Evolutionary conservation across 2,797 vertebrate genomes (phyloP), one percentile per base, ranked within the genome.

Genomic region (Helicolenus hilgendorfi): DNA sequence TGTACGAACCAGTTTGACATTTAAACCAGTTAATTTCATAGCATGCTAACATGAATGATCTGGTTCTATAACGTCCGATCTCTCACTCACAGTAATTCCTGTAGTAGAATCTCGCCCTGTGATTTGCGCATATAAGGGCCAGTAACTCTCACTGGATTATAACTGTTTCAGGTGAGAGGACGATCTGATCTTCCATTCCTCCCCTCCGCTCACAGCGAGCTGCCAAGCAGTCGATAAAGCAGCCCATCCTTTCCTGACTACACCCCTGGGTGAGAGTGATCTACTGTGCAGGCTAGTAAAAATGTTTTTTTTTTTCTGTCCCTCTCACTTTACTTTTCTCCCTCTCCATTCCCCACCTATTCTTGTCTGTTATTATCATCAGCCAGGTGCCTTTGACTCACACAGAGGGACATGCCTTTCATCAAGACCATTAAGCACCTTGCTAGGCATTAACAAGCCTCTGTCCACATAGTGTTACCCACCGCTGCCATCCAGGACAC

Each of bases 321-420:
- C 76, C 72, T 86, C 77, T 88, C 38, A 60, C 74, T 83, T 22
- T 75, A 22, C 72, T 86, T 67, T 81, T 67, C 81, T 81, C 49
- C 69, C 55, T 72, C 62, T 79, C 64, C 67, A 24, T 81, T 64
- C 49, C 41, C 78, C 41, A 49, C 85, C 75, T 90, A 65, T 41
- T 65, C 35, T 79, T 18, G 41, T 89, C 93, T 96, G 87, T 90
- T 93, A 94, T 85, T 91, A 87, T 80, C 89, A 94, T 95, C 90
- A 95, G 45, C 73, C 77, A 64, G 84, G 77, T 86, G 87, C 56
- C 45, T 77, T 76, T 94, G 72, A 88, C 81, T 90, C 85, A 88
- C 70, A 77, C 49, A 35, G n/a, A 65, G 55, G 22, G 72, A 70
- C 82, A 67, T 31, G 58, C 36, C 36, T 90, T 81, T 81, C 79